These are phyloP conservation scores for Pedetes capensis DNA, from an alignment of 2,113 vertebrate species.

Conservation along the genomic window DNA sequence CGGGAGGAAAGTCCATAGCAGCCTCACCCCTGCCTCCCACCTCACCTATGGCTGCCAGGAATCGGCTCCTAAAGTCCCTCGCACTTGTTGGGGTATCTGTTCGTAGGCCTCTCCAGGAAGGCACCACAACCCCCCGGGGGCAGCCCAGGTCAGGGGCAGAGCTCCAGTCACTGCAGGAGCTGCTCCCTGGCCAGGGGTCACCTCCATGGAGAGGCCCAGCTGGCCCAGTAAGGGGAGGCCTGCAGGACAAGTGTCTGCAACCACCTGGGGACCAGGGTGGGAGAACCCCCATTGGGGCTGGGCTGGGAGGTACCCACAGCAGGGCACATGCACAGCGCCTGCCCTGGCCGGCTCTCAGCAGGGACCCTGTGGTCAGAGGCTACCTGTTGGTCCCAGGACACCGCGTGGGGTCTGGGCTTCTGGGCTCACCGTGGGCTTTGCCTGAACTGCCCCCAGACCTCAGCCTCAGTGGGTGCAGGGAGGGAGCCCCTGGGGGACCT, in stretches of 20 bases:
- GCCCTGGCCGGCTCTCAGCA: neutral
- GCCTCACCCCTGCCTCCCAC: neutral
- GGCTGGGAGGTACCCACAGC: neutral
- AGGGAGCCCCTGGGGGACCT: neutral
- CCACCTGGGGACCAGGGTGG: neutral
- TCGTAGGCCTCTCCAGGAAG: neutral
- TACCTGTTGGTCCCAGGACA: no score
- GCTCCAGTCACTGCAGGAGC: neutral
- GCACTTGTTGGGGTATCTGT: no score
- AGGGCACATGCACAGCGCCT: neutral
- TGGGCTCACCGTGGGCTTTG: no score
- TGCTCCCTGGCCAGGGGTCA: neutral
- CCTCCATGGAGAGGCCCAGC: neutral
- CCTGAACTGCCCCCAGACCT: neutral
- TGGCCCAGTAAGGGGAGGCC: neutral
- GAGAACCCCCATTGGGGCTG: neutral
- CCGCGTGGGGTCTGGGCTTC: neutral
- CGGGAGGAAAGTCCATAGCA: neutral
- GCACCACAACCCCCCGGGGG: neutral
- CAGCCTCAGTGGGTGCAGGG: neutral
- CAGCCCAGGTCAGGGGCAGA: neutral
- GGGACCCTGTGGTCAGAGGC: neutral
- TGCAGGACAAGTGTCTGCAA: neutral
- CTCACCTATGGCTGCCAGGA: neutral
- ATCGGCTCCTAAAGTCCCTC: neutral